phyloP scores from a whole-genome alignment of 2,113 vertebrate species.

The Typhlomys cinereus region DNA sequence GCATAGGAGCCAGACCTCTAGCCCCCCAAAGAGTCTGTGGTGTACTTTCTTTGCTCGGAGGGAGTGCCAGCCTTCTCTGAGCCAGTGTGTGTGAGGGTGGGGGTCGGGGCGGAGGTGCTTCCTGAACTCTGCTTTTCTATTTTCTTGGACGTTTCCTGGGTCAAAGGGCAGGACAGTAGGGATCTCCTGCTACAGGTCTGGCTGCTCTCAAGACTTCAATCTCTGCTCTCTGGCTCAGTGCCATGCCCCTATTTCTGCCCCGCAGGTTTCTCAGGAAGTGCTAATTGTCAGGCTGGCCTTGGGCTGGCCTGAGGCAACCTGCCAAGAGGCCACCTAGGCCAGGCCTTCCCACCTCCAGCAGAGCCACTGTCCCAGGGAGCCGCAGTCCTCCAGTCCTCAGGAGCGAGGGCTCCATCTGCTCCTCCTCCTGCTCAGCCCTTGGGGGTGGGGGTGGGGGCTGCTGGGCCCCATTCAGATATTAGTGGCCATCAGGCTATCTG shows the following conservation, averaged over 20 bases:
- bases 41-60: not conserved
- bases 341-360: not conserved
- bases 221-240: conserved; percentile 22
- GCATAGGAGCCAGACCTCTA: not conserved
- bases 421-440: not conserved
- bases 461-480: not conserved
- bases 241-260: not conserved
- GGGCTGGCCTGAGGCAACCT: not conserved
- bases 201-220: conserved; percentile 26
- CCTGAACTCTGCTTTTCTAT: not conserved
- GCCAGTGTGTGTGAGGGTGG: too few species aligned
- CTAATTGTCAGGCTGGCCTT: not conserved
- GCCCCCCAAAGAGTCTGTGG: not conserved
- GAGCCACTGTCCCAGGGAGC: not conserved
- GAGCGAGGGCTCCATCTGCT: not conserved
- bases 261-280: not conserved
- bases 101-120: too few species aligned
- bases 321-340: not conserved
- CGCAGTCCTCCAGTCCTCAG: not conserved
- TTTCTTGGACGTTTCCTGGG: conserved; percentile 47
- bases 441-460: too few species aligned
- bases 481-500: not conserved
- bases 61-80: not conserved
- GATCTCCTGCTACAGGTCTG: not conserved
- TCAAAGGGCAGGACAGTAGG: not conserved